Conservation (phyloP, 2,797 vertebrate species). For the Pseudocheirus occidentalis region DNA sequence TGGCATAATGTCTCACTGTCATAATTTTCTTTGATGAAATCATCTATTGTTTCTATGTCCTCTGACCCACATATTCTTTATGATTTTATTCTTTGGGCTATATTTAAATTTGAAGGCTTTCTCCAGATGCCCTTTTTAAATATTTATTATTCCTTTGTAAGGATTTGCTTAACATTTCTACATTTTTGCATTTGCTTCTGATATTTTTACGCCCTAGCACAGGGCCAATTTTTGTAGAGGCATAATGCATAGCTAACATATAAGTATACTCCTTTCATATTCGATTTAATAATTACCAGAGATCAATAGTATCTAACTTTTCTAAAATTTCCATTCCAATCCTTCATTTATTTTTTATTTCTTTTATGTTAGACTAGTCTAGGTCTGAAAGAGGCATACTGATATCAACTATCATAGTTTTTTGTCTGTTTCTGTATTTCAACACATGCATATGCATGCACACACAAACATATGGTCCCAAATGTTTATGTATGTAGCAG, state of each 20-base stretch:
- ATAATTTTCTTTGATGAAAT: not conserved
- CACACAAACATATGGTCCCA: no score
- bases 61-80: not conserved
- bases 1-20: not conserved
- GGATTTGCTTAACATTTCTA: not conserved
- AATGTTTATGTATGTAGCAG: not conserved
- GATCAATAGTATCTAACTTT: not conserved
- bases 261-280: not conserved
- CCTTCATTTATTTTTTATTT: not conserved
- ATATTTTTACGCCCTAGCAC: not conserved
- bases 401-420: not conserved
- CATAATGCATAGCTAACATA: not conserved
- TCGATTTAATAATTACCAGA: not conserved
- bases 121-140: not conserved
- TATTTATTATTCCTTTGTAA: not conserved
- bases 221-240: not conserved
- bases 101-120: not conserved
- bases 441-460: no score
- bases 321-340: not conserved
- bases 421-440: not conserved
- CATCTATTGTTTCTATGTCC: not conserved
- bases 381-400: not conserved
- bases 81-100: not conserved
- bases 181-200: not conserved
- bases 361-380: not conserved